Conservation (phyloP, 2,113 vertebrate species). For the Nerophis lumbriciformis region DNA sequence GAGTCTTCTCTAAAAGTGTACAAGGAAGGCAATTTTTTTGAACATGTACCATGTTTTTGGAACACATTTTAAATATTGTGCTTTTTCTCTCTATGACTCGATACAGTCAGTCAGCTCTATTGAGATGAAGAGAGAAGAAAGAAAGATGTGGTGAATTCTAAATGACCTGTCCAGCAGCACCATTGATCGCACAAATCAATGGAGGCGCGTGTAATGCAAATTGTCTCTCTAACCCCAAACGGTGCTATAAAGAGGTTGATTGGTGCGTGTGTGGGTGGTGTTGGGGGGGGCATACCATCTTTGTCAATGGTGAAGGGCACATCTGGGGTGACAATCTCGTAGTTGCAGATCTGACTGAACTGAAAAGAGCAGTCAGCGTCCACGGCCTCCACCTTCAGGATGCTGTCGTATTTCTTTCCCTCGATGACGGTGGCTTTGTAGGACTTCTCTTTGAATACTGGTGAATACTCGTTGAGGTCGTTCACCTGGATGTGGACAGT, state of each 20-base stretch:
- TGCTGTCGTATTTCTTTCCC: conserved; percentile 81
- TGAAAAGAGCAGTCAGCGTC: conserved; percentile 97
- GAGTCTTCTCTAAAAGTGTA: neutral
- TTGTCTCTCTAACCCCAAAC: neutral
- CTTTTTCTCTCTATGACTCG: too few relatives aligned
- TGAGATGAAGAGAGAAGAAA: neutral
- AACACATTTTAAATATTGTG: too few relatives aligned
- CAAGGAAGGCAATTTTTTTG: too few relatives aligned
- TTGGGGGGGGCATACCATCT: conserved; percentile 76
- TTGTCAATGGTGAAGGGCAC: conserved; percentile 92
- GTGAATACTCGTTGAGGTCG: conserved; percentile 90
- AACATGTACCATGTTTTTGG: too few relatives aligned
- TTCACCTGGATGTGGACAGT: conserved; percentile 97
- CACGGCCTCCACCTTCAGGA: conserved; percentile 87
- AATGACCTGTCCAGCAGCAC: conserved; percentile 11
- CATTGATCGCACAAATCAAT: conserved; percentile 50
- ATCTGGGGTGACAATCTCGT: conserved; percentile 90
- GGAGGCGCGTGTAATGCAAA: conserved; percentile 14
- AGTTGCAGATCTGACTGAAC: conserved; percentile 98
- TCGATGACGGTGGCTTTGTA: conserved; percentile 89
- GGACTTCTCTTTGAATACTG: conserved; percentile 93
- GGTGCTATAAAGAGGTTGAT: conserved; percentile 4
- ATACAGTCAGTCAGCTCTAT: too few relatives aligned
- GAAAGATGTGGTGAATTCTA: conserved; percentile 24
- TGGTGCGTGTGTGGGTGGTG: neutral